phyloP scores from a whole-genome alignment of 2,797 vertebrate species.

The Sebastes hubbsi region DNA sequence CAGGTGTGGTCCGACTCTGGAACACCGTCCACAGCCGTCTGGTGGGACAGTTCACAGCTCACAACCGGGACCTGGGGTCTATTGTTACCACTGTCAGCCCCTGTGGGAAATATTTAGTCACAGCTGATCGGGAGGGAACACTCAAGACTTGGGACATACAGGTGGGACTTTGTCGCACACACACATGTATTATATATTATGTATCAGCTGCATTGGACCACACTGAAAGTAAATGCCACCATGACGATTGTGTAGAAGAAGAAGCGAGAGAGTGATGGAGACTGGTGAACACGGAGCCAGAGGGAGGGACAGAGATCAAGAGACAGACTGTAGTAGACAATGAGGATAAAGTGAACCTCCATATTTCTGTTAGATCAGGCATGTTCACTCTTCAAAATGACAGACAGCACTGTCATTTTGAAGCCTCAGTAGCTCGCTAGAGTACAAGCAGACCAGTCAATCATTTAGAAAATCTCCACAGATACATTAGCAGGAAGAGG shows the following conservation, averaged over 20 bases:
- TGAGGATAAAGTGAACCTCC: conserved; percentile 12
- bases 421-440: conserved; percentile 9
- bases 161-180: conserved; percentile 41
- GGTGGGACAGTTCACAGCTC: conserved; percentile 80
- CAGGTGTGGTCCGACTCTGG: conserved; percentile 83
- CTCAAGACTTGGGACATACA: conserved; percentile 80
- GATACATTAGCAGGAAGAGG: conserved; percentile 20
- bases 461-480: conserved; percentile 33
- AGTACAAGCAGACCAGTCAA: conserved; percentile 14
- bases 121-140: conserved; percentile 77
- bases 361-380: conserved; percentile 36
- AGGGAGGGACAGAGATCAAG: conserved; percentile 25
- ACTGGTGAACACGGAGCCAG: conserved; percentile 10
- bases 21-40: conserved; percentile 60
- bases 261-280: background rate
- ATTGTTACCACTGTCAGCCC: conserved; percentile 73
- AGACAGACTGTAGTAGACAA: conserved; percentile 28
- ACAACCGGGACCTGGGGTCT: conserved; percentile 65
- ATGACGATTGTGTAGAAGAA: background rate
- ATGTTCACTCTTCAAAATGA: conserved; percentile 36
- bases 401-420: conserved; percentile 33
- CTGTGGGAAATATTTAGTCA: conserved; percentile 72
- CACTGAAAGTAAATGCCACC: background rate
- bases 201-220: background rate
- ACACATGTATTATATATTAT: background rate